phyloP scores from a whole-genome alignment of 2,888 invertebrate species.

The Pristionchus arcanus region DNA sequence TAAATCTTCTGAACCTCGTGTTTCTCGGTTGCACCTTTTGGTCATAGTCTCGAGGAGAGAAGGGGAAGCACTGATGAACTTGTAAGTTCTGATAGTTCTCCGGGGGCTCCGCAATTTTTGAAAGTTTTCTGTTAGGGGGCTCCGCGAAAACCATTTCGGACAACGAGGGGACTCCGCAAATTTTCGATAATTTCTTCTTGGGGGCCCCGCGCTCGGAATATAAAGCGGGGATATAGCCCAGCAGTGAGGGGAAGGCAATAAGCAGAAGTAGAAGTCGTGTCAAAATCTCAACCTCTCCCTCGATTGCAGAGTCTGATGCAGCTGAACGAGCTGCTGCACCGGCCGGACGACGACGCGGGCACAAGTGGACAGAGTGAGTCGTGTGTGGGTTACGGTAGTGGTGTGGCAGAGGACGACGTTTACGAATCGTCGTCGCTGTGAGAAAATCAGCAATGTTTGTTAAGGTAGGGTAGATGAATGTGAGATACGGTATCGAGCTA shows the following conservation, averaged over 20 bases:
- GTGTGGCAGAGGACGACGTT: not conserved
- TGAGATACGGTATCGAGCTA: not conserved
- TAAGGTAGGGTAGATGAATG: not conserved
- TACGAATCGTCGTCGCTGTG: not conserved
- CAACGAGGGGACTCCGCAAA: no score
- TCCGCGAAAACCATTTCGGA: no score
- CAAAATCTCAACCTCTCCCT: not conserved
- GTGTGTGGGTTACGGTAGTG: not conserved
- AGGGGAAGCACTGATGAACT: no score
- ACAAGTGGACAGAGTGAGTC: slow-evolving; percentile 46
- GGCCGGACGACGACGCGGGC: slow-evolving; percentile 53
- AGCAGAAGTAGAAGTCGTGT: not conserved
- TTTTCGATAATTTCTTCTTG: no score
- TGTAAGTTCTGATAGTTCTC: no score
- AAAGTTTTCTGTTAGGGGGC: no score
- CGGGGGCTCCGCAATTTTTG: no score
- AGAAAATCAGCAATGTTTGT: not conserved
- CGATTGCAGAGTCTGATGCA: slow-evolving; percentile 64
- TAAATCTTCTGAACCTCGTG: no score
- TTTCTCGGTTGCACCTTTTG: no score
- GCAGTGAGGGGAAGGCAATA: not conserved
- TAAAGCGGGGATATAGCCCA: no score
- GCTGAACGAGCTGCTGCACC: slow-evolving; percentile 61
- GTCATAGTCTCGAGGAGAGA: not conserved
- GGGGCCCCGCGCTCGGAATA: no score